A percentile compares a stretch with the other conserved stretches of the same genome.
phyloP scores from a whole-genome alignment of 2,888 invertebrate genomes.

The Zaprionus obscuricornis region DNA sequence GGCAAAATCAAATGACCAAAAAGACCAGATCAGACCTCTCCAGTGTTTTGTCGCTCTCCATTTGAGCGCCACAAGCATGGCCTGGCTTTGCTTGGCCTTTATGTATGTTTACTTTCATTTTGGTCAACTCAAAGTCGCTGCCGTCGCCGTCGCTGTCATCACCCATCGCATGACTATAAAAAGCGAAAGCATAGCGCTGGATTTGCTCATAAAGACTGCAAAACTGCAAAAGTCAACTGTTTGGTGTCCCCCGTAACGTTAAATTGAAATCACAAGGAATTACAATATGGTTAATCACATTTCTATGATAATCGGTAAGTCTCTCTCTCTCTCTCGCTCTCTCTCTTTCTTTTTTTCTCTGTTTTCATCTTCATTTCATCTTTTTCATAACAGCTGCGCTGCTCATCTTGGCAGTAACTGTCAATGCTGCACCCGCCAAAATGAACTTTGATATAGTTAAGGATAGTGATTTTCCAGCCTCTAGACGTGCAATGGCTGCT shows the following conservation, averaged over 20 bases:
- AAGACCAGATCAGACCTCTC: constrained; percentile 14
- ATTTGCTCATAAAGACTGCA: constrained; percentile 78
- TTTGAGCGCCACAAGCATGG: constrained; percentile 15
- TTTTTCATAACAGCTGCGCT: constrained; percentile 36
- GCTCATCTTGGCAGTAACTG: constrained; percentile 43
- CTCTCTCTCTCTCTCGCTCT: too few relatives aligned
- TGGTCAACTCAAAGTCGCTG: constrained; percentile 19
- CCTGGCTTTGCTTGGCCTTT: constrained; percentile 19
- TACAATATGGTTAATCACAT: constrained; percentile 62
- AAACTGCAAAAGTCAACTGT: constrained; percentile 71
- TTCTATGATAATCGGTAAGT: constrained; percentile 60
- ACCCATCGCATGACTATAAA: constrained; percentile 65
- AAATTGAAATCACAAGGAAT: constrained; percentile 40
- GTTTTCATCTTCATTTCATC: too few relatives aligned
- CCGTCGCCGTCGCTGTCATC: constrained; percentile 1
- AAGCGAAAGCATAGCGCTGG: constrained; percentile 71
- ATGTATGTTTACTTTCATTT: constrained; percentile 76
- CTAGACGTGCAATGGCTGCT: constrained; percentile 36
- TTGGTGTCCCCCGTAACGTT: constrained; percentile 11
- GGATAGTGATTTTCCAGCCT: constrained; percentile 25
- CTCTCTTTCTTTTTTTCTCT: too few relatives aligned
- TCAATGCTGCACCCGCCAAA: constrained; percentile 45
- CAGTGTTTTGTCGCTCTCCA: constrained; percentile 16
- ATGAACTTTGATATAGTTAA: constrained; percentile 19
- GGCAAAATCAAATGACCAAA: too few relatives aligned